A percentile compares a stretch with the other conserved stretches of the same genome.
Evolutionary conservation across 2,888 invertebrate genomes (phyloP).

Genomic region (Cepaea hortensis): DNA sequence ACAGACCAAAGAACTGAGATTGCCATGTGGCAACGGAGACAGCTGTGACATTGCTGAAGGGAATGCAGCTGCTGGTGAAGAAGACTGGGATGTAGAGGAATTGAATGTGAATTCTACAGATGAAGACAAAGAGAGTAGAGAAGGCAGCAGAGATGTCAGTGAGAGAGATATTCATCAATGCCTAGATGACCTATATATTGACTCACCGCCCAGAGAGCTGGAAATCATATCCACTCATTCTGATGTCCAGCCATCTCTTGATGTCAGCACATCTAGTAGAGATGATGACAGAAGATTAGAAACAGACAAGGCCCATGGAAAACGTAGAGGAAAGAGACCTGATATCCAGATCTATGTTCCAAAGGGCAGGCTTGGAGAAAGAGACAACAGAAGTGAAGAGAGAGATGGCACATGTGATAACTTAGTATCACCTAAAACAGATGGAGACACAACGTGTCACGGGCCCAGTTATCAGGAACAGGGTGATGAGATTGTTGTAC

Average conservation of each 20-base stretch:
- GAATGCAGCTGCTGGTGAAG: slow-evolving; percentile 52
- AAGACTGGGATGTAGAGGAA: slow-evolving; percentile 52
- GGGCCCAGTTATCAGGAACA: slow-evolving; percentile 30
- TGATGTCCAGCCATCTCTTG: background rate
- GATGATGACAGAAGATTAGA: slow-evolving; percentile 16
- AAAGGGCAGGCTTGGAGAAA: slow-evolving; percentile 60
- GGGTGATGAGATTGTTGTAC: slow-evolving; percentile 37
- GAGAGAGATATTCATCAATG: slow-evolving; percentile 30
- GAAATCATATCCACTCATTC: background rate
- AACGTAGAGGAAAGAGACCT: slow-evolving; percentile 46
- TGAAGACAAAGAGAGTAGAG: slow-evolving; percentile 61
- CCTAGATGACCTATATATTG: slow-evolving; percentile 41
- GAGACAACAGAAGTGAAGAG: slow-evolving; percentile 44
- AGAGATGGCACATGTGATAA: slow-evolving; percentile 13
- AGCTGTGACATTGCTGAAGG: slow-evolving; percentile 2
- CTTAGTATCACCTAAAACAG: background rate
- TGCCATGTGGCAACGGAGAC: slow-evolving; percentile 34
- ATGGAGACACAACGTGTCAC: slow-evolving; percentile 49
- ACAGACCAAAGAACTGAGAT: slow-evolving; percentile 50
- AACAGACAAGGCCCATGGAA: slow-evolving; percentile 40
- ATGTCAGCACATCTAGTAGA: background rate
- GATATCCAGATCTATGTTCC: slow-evolving; percentile 69
- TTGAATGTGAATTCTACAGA: slow-evolving; percentile 53
- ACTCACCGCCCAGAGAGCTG: slow-evolving; percentile 40
- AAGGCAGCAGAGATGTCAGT: slow-evolving; percentile 58